These are phyloP conservation scores for Leucopternis melanops DNA, from an alignment of 2,113 vertebrate species.

Conservation along the genomic window DNA sequence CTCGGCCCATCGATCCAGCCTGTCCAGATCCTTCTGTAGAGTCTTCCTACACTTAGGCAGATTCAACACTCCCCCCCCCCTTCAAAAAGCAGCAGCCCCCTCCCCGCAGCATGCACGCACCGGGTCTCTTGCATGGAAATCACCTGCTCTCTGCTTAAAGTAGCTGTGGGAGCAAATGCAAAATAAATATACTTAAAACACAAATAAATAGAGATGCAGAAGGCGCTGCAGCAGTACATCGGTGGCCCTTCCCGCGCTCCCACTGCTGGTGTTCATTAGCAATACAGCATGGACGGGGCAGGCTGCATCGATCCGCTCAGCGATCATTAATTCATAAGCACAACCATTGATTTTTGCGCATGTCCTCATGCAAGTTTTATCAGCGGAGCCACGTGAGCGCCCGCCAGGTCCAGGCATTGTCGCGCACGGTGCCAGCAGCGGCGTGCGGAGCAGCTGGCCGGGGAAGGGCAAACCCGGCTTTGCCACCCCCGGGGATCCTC, in stretches of 20 bases:
- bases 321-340: not conserved
- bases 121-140: not conserved
- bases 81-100: not conserved
- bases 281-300: not conserved
- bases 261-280: not conserved
- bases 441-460: not conserved
- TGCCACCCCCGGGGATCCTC: not conserved
- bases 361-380: not conserved
- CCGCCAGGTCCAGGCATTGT: not conserved
- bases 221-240: not conserved
- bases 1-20: too few relatives aligned
- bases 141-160: not conserved
- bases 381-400: not conserved
- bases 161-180: not conserved
- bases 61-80: too few relatives aligned
- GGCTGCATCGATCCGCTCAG: not conserved
- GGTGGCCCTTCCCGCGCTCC: not conserved
- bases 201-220: not conserved
- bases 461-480: not conserved
- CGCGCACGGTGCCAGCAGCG: fast-evolving
- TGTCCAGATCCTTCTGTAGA: too few relatives aligned
- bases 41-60: too few relatives aligned
- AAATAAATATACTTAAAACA: not conserved
- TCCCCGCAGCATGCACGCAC: fast-evolving
- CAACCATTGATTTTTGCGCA: not conserved